Conservation (phyloP, 2,888 invertebrate genomes). For the Crioceris asparagi region DNA sequence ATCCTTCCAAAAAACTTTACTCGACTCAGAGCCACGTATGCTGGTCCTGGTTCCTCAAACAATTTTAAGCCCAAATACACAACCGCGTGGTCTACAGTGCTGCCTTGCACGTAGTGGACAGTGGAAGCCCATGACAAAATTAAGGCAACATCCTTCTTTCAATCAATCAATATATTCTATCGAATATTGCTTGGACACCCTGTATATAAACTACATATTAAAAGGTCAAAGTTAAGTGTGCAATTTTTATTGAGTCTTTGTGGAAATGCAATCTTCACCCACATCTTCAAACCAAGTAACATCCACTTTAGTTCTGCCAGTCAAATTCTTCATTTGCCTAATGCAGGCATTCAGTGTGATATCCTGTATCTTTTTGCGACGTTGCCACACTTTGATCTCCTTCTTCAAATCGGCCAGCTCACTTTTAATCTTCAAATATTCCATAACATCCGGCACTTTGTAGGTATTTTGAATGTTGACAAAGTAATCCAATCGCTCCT, state of each 20-base stretch:
- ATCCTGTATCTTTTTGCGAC: conserved; percentile 26
- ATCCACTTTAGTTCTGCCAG: conserved; percentile 15
- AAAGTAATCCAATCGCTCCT: conserved; percentile 27
- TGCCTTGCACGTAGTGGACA: too few species aligned
- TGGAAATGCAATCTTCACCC: not conserved
- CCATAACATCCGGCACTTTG: conserved; percentile 45
- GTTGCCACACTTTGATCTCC: conserved; percentile 25
- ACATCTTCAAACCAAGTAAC: conserved; percentile 19
- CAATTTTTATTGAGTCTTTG: not conserved
- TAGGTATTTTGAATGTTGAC: conserved; percentile 33
- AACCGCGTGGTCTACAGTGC: too few species aligned
- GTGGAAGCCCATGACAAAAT: too few species aligned
- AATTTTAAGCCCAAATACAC: too few species aligned
- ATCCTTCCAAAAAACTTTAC: too few species aligned
- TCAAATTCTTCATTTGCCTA: conserved; percentile 28
- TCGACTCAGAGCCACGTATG: too few species aligned
- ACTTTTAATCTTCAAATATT: conserved; percentile 45
- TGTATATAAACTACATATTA: too few species aligned
- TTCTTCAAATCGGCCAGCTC: conserved; percentile 29
- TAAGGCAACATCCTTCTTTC: too few species aligned
- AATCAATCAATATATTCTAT: too few species aligned
- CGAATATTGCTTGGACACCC: too few species aligned
- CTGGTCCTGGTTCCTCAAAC: too few species aligned
- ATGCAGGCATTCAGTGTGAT: conserved; percentile 28
- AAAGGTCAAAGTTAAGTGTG: too few species aligned